Conservation (phyloP, 2,888 invertebrate species). For the Aporophyla lueneburgensis region DNA sequence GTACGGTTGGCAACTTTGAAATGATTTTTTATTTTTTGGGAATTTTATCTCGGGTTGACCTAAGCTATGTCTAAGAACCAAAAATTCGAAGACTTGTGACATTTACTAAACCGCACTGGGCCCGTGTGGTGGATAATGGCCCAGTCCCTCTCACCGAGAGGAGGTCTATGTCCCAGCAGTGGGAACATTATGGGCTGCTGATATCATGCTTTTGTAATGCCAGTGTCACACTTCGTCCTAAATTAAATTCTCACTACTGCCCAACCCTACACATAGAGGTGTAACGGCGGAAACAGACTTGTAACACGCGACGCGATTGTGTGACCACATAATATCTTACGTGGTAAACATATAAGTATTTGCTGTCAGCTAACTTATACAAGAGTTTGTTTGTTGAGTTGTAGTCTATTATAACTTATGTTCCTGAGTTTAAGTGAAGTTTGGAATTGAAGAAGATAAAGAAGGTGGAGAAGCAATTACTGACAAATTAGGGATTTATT, state of each 20-base stretch:
- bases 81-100: no score
- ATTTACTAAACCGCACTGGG: no score
- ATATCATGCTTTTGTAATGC: background rate
- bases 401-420: background rate
- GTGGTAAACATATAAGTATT: background rate
- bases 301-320: slow-evolving; percentile 15
- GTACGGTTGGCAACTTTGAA: no score
- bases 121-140: no score
- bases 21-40: no score
- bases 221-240: slow-evolving; percentile 1
- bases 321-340: background rate
- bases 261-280: background rate
- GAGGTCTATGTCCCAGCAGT: no score
- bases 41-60: no score
- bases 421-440: background rate
- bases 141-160: no score
- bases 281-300: slow-evolving; percentile 23
- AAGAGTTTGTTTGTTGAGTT: background rate
- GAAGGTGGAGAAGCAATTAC: slow-evolving; percentile 52
- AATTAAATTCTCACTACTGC: slow-evolving; percentile 22
- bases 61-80: no score
- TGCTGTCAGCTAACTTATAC: background rate
- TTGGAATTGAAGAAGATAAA: slow-evolving; percentile 18
- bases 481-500: slow-evolving; percentile 76
- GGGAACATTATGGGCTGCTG: no score